Base-by-base conservation (phyloP, 35 echinoderm and acorn worm genomes). In the Hemicentrotus pulcherrimus region DNA sequence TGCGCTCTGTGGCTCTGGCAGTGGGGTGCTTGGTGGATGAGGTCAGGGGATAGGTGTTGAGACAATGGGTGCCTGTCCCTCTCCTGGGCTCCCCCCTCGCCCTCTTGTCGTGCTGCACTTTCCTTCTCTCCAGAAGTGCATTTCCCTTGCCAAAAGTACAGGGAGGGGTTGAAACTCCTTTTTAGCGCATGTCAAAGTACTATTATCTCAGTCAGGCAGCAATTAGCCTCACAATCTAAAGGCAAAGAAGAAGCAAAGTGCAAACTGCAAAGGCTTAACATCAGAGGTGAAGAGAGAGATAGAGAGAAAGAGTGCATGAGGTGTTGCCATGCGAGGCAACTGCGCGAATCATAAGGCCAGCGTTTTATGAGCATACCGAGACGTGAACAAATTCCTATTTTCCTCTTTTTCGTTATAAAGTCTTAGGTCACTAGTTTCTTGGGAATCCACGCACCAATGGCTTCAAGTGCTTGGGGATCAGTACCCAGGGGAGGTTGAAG, bases 141-240 rank as follows among this genome's bases (percentile, higher is more conserved):
- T 91, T 95, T 91, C 95, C 95, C 95, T 55, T 47, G 86, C 33
- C 41, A 91, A 95, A 95, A 95, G 95, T 95, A 91, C 95, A 95
- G 87, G 95, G 47, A 91, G 87, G 55, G 88, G 88, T 61, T 93
- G 91, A 93, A 93, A 93, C 91, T 93, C 91, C 91, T 58, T 93
- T 58, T 93, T 58, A 93, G 91, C 30, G n/a, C 95, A 95, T 95
- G 95, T 95, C 89, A 95, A 95, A 95, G 95, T 52, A 95, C 95
- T 95, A 95, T 89, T 93, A 93, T 93, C 91, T 93, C 91, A 93
- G 91, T 93, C 91, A 58, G 91, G 46, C 91, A 58, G 91, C 91
- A 93, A 93, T 93, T 93, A 93, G 91, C 45, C 91, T 48, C 91
- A 47, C 48, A 31, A 47, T 93, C 46, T 93, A 58, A 31, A 58